Evolutionary conservation across 1,140 invertebrate genomes (phyloP), one percentile per base, ranked within the genome.

Genomic region (Leptestheria dahalacensis): DNA sequence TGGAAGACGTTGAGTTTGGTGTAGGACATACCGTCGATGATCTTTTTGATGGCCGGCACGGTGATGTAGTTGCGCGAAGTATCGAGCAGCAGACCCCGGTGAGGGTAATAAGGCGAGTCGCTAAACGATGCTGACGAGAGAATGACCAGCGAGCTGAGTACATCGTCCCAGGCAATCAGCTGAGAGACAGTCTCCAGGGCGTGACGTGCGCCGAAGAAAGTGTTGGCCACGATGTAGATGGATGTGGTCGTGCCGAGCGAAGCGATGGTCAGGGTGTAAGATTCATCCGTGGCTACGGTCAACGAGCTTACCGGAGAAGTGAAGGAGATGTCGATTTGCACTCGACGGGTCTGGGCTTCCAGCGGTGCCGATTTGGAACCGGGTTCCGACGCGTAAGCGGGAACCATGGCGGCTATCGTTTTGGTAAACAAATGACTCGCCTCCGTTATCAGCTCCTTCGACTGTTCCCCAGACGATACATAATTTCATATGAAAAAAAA

Each of bases 1-100:
- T 92, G 88, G 68, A 92, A 85, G 0, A 82, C 82, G 67, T 92
- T 92, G 46, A 92, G 66, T 66, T 91, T 92, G 11, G 81, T 82
- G 66, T 81, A 75, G 0, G 81, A 80, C 85, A 91, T 89, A 0
- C 76, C 86, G 66, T 88, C 85, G 47, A 91, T 74, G 0, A 84
- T 86, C 18, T 77, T 72, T 63, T 85, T 78, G 47, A 92, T 83
- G 0, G 77, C 70, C 1, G 78, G 74, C 2, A 87, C 77, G 1
- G 78, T 72, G 63, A 82, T 76, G 66, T 77, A 88, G 69, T 88
- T 89, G 23, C 88, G 77, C 0, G 84, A 77, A 0, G 86, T 88
- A 65, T 91, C 88, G 29, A 91, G 66, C 1, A 86, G 68, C 1
- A 91, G 70, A 2, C 86, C 87, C 65, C 88, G 76, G 70, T 88